A percentile compares a stretch with the other conserved stretches of the same genome.
Conservation (phyloP, 2,113 vertebrate species). For the Rhinichthys klamathensis region DNA sequence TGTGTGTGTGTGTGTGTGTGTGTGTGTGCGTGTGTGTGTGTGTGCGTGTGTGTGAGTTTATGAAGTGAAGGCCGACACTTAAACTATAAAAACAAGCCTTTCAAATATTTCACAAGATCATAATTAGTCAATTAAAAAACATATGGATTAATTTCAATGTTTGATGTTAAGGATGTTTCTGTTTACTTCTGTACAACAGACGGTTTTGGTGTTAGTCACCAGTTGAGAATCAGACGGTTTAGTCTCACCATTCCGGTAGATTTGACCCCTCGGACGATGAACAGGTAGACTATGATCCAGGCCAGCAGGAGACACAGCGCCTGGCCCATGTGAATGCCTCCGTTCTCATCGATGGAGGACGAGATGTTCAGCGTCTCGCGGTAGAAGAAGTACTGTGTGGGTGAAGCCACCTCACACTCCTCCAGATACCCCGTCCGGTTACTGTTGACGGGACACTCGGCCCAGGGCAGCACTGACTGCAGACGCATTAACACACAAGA, state of each 20-base stretch:
- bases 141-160: too few species aligned
- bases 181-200: too few species aligned
- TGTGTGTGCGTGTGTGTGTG: too few species aligned
- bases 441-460: conserved; percentile 82
- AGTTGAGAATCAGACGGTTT: neutral
- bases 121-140: too few species aligned
- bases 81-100: too few species aligned
- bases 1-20: too few species aligned
- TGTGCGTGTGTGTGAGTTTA: too few species aligned
- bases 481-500: neutral
- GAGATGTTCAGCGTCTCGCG: conserved; percentile 90
- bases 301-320: conserved; percentile 84
- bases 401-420: conserved; percentile 83
- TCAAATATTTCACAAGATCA: too few species aligned
- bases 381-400: conserved; percentile 97
- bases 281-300: conserved; percentile 89
- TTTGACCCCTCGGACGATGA: conserved; percentile 84
- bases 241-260: conserved; percentile 85
- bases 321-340: conserved; percentile 82
- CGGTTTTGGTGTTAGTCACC: too few species aligned
- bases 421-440: conserved; percentile 81
- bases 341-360: conserved; percentile 80
- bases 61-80: too few species aligned
- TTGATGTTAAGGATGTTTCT: too few species aligned
- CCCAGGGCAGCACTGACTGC: conserved; percentile 88